These are phyloP conservation scores for Laterallus jamaicensis DNA, from an alignment of 2,113 vertebrate genomes.

Conservation along the genomic window DNA sequence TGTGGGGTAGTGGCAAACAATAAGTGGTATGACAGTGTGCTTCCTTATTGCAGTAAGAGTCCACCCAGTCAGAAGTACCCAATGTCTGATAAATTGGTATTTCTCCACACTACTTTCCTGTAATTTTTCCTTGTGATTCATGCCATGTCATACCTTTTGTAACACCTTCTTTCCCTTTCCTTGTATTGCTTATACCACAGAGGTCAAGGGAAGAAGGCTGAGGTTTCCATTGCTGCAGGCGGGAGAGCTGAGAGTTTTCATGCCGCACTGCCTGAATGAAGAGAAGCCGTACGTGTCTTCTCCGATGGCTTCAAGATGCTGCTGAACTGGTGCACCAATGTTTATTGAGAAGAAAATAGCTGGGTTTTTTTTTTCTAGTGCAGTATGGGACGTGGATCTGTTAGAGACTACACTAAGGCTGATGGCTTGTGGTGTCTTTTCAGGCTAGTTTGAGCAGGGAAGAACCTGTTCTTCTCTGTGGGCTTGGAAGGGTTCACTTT, in stretches of 20 bases:
- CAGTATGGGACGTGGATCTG: not conserved
- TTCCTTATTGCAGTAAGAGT: not conserved
- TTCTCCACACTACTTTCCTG: not conserved
- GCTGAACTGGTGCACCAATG: not conserved
- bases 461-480: not conserved
- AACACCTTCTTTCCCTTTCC: not conserved
- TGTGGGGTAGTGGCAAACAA: not conserved
- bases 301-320: not conserved
- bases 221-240: not conserved
- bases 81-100: not conserved
- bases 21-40: not conserved
- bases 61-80: not conserved
- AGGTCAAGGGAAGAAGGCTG: not conserved
- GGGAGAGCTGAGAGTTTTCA: not conserved
- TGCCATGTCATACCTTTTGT: not conserved
- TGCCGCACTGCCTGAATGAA: not conserved
- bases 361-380: not conserved
- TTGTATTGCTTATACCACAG: accelerated
- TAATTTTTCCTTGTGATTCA: not conserved
- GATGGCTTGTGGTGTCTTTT: not conserved
- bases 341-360: not conserved
- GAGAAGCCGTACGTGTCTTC: not conserved
- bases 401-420: not conserved
- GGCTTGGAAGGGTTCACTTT: not conserved
- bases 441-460: not conserved